phyloP scores from a whole-genome alignment of 2,888 invertebrate genomes.

The Calliscelio sp. region DNA sequence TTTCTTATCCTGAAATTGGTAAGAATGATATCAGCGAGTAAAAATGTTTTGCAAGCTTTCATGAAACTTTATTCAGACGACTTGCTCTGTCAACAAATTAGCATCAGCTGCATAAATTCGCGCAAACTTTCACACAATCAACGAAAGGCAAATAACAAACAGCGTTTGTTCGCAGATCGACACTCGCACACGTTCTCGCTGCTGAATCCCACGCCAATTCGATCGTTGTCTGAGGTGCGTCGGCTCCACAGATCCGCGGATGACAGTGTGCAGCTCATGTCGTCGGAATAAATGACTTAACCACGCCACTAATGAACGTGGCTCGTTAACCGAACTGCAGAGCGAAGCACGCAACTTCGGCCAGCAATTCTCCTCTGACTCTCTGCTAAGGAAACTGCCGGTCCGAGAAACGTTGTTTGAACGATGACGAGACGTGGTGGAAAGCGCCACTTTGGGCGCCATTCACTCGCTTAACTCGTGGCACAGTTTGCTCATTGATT shows the following conservation, averaged over 20 bases:
- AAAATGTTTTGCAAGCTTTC: too few species aligned
- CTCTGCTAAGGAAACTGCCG: constrained; percentile 22
- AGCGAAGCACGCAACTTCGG: constrained; percentile 36
- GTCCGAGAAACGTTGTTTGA: constrained; percentile 32
- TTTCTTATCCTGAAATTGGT: too few species aligned
- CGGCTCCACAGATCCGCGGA: constrained; percentile 85
- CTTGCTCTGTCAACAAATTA: too few species aligned
- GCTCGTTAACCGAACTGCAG: constrained; percentile 46
- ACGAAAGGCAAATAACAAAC: constrained; percentile 15
- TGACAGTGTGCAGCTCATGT: constrained; percentile 87
- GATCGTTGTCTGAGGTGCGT: constrained; percentile 87
- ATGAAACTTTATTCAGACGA: too few species aligned
- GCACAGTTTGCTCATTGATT: constrained; percentile 25
- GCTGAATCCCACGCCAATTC: constrained; percentile 87
- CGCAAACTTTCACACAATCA: too few species aligned
- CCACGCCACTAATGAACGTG: constrained; percentile 57
- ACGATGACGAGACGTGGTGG: constrained; percentile 33
- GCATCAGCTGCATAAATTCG: too few species aligned
- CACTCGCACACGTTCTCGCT: constrained; percentile 87
- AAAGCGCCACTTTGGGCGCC: constrained; percentile 27
- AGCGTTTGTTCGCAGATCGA: constrained; percentile 79
- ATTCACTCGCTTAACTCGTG: neutral
- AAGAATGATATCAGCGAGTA: too few species aligned
- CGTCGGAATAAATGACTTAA: constrained; percentile 81
- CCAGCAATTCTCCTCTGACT: constrained; percentile 18